Conservation (phyloP, 1,140 invertebrate genomes). For the Ridgeia piscesae region DNA sequence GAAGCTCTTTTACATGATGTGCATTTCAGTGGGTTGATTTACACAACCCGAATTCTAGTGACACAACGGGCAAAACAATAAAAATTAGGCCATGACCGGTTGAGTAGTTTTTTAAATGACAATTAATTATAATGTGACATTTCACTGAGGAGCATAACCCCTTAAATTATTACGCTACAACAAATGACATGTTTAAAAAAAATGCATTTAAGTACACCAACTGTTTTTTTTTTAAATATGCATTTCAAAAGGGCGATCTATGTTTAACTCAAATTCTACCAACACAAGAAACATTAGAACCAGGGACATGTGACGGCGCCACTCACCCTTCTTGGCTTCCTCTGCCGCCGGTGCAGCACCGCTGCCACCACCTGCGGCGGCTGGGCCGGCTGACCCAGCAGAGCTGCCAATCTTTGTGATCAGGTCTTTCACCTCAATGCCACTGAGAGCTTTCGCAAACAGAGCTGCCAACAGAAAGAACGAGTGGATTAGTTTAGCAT, state of each 20-base stretch:
- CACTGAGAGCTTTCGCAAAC: conserved; percentile 95
- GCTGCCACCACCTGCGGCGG: conserved; percentile 67
- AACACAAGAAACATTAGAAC: conserved; percentile 3
- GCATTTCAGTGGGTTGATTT: too few relatives aligned
- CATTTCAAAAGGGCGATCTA: too few relatives aligned
- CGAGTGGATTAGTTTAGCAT: conserved; percentile 7
- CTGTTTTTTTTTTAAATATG: neutral
- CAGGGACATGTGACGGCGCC: neutral
- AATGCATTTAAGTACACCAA: too few relatives aligned
- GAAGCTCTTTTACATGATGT: too few relatives aligned
- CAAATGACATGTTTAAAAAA: too few relatives aligned
- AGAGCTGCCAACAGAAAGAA: conserved; percentile 63
- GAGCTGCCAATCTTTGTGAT: conserved; percentile 94
- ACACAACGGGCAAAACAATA: too few relatives aligned
- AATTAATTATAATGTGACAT: too few relatives aligned
- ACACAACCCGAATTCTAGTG: too few relatives aligned
- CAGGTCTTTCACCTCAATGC: conserved; percentile 88
- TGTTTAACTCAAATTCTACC: neutral
- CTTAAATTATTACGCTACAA: too few relatives aligned
- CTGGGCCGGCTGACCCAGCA: conserved; percentile 79
- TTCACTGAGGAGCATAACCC: too few relatives aligned
- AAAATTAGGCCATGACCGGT: too few relatives aligned
- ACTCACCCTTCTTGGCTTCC: conserved; percentile 25
- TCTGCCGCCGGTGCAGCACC: conserved; percentile 68
- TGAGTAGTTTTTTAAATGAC: too few relatives aligned